Conservation (phyloP, 2,888 invertebrate species). For the Troglohyphantes excavatus region DNA sequence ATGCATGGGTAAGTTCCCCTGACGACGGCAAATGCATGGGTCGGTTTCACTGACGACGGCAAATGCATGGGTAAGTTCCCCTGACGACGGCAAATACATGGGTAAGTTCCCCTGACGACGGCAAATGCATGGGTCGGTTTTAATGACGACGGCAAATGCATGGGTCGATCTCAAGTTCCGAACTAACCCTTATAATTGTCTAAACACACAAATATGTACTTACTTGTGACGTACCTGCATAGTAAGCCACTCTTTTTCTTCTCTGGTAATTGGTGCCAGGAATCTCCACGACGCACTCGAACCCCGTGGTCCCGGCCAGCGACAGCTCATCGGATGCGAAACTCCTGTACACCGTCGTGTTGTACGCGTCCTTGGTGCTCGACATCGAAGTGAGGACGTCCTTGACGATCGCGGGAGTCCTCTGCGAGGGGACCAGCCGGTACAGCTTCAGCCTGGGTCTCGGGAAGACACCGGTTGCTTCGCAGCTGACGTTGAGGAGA, state of each 20-base stretch:
- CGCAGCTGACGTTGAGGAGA: slow-evolving; percentile 73
- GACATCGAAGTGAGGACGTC: slow-evolving; percentile 36
- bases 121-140: too few species aligned
- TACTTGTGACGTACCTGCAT: slow-evolving; percentile 78
- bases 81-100: too few species aligned
- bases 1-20: too few species aligned
- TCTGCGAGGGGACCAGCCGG: slow-evolving; percentile 26
- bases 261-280: slow-evolving; percentile 79
- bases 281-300: slow-evolving; percentile 79
- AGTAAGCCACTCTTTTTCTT: slow-evolving; percentile 75
- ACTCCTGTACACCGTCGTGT: slow-evolving; percentile 51
- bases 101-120: too few species aligned
- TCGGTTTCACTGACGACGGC: too few species aligned
- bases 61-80: too few species aligned
- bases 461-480: slow-evolving; percentile 69
- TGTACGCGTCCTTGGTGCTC: slow-evolving; percentile 48
- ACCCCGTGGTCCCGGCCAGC: slow-evolving; percentile 47
- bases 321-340: slow-evolving; percentile 54
- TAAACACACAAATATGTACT: slow-evolving; percentile 60
- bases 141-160: too few species aligned
- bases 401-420: slow-evolving; percentile 37
- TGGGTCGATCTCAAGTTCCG: too few species aligned
- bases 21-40: too few species aligned
- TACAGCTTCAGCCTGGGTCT: slow-evolving; percentile 62
- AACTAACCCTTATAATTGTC: too few species aligned